Conservation (phyloP, 2,888 invertebrate species). For the Nomada fucata region DNA sequence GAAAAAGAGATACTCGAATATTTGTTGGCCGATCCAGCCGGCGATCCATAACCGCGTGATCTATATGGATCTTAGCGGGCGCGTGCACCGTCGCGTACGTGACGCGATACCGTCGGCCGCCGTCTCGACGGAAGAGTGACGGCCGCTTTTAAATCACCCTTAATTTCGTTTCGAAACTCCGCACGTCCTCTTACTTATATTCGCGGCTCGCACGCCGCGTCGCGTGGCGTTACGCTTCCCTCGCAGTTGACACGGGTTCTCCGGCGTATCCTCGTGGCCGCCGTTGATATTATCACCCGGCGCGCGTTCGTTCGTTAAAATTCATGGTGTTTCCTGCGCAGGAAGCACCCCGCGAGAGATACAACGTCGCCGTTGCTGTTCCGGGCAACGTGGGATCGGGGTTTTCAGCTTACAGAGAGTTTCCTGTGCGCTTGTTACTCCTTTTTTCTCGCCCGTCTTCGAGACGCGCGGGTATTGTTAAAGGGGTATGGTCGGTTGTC, state of each 20-base stretch:
- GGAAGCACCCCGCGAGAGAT: slow-evolving; percentile 29
- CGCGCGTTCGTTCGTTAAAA: slow-evolving; percentile 57
- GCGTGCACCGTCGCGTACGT: slow-evolving; percentile 17
- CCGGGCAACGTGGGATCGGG: not conserved
- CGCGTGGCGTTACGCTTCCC: slow-evolving; percentile 39
- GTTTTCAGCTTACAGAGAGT: not conserved
- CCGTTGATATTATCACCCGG: slow-evolving; percentile 47
- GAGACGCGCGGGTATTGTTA: slow-evolving; percentile 1
- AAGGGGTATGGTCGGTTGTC: not conserved
- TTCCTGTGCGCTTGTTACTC: not conserved
- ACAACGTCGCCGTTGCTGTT: not conserved
- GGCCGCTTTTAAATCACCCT: slow-evolving; percentile 53
- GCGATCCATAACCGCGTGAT: slow-evolving; percentile 68
- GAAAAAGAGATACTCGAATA: slow-evolving; percentile 74
- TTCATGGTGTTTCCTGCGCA: slow-evolving; percentile 52
- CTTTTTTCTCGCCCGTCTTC: not conserved
- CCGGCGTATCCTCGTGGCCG: slow-evolving; percentile 19
- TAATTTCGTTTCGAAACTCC: slow-evolving; percentile 56
- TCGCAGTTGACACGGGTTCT: slow-evolving; percentile 50
- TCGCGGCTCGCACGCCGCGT: slow-evolving; percentile 1
- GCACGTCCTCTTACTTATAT: not conserved
- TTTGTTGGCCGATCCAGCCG: slow-evolving; percentile 68
- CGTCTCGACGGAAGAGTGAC: slow-evolving; percentile 6
- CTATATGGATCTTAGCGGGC: slow-evolving; percentile 34
- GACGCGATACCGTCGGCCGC: slow-evolving; percentile 31